Percentiles rank a stretch among this genome's conserved stretches.
phyloP scores from a whole-genome alignment of 2,113 vertebrate species.

The Calidris pygmaea region DNA sequence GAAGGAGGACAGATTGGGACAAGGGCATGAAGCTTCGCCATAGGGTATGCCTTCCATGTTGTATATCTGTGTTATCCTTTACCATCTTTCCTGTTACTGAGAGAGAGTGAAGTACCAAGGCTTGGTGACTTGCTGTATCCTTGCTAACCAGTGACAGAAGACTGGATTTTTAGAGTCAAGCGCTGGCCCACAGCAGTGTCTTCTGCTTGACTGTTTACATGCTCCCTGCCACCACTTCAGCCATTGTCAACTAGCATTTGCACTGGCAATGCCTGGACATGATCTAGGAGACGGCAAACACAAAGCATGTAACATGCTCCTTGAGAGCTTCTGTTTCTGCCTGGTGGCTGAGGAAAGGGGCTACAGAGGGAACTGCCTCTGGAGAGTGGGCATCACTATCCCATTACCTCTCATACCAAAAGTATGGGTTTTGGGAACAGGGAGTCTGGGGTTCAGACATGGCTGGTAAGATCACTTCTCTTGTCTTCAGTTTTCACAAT shows the following conservation, averaged over 20 bases:
- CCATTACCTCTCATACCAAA: not conserved
- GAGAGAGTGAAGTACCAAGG: not conserved
- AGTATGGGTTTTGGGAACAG: not conserved
- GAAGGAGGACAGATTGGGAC: not conserved
- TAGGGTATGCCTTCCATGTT: not conserved
- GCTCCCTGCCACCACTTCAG: accelerated
- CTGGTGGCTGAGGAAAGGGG: not conserved
- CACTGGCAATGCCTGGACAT: not conserved
- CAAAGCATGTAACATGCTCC: not conserved
- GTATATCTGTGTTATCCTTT: not conserved
- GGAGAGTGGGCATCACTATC: not conserved
- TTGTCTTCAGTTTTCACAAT: not conserved
- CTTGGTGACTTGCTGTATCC: not conserved
- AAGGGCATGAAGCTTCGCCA: not conserved
- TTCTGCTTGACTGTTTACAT: not conserved
- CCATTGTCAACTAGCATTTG: not conserved
- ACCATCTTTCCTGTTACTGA: not conserved
- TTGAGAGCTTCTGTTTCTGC: not conserved
- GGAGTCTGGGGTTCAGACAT: not conserved
- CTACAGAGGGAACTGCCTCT: not conserved
- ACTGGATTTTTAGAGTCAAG: not conserved
- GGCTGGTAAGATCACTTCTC: not conserved
- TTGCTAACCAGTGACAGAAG: not conserved
- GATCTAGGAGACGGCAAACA: not conserved
- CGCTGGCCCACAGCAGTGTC: not conserved